Percentiles rank a stretch among this genome's conserved stretches.
Conservation (phyloP, 2,888 invertebrate species). For the Trachelus tabidus region DNA sequence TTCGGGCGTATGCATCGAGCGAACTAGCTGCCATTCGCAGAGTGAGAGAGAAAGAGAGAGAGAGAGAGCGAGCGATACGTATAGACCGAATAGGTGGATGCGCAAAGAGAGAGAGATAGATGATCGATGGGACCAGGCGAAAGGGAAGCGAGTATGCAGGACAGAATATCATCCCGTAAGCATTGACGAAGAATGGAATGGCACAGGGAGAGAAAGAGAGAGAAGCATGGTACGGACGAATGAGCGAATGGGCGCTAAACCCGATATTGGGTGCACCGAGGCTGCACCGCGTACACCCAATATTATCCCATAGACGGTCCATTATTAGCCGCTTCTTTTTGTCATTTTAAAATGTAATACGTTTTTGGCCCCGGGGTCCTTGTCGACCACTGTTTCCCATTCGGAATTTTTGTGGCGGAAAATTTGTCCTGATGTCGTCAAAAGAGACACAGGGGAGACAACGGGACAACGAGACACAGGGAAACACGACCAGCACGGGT, state of each 20-base stretch:
- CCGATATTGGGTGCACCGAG: slow-evolving; percentile 44
- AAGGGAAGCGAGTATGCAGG: not conserved
- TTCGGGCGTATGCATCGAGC: slow-evolving; percentile 54
- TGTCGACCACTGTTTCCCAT: slow-evolving; percentile 51
- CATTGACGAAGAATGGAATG: not conserved
- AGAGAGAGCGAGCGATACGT: not conserved
- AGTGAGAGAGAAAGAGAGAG: not conserved
- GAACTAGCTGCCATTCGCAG: not conserved
- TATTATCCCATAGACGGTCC: slow-evolving; percentile 54
- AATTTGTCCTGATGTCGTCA: slow-evolving; percentile 61
- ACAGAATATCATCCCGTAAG: slow-evolving; percentile 19
- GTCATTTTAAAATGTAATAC: slow-evolving; percentile 63
- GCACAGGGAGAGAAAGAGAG: too few species aligned
- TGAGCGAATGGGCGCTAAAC: slow-evolving; percentile 19
- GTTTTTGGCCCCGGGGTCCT: slow-evolving; percentile 48
- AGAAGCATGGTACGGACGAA: too few species aligned
- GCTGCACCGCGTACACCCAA: slow-evolving; percentile 21
- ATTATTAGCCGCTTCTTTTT: slow-evolving; percentile 59
- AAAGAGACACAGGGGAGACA: slow-evolving; percentile 7
- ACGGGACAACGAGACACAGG: too few species aligned
- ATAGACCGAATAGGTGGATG: not conserved
- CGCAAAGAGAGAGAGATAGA: slow-evolving; percentile 1
- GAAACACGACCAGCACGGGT: too few species aligned
- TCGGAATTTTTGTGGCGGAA: slow-evolving; percentile 63
- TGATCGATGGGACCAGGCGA: not conserved